Conservation (phyloP, 2,797 vertebrate genomes). For the Helostoma temminkii region DNA sequence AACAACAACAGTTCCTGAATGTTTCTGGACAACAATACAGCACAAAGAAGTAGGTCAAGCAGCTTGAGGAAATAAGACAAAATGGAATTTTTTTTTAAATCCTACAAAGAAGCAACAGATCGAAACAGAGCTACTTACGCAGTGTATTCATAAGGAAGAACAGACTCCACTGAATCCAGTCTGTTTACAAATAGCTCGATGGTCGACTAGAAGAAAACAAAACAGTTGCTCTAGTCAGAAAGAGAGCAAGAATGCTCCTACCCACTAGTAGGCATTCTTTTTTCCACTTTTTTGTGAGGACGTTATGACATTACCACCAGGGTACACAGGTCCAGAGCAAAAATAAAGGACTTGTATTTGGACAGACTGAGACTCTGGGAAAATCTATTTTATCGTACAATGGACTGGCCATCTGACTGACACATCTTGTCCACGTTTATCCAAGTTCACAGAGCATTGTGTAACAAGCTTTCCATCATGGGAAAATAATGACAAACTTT, state of each 20-base stretch:
- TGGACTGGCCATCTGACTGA: too few species aligned
- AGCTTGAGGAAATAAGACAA: neutral
- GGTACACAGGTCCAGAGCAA: neutral
- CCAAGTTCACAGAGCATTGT: too few species aligned
- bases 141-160: constrained; percentile 95
- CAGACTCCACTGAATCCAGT: constrained; percentile 95
- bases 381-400: too few species aligned
- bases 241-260: neutral
- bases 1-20: neutral
- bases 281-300: too few species aligned
- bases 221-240: neutral
- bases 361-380: too few species aligned
- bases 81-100: neutral
- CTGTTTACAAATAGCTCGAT: constrained; percentile 95
- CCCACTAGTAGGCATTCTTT: neutral
- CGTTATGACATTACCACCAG: neutral
- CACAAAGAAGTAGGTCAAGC: neutral
- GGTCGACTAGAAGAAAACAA: constrained; percentile 79
- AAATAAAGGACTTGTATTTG: neutral
- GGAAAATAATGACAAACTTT: too few species aligned
- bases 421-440: too few species aligned
- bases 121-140: constrained; percentile 86
- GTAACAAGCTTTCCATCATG: too few species aligned
- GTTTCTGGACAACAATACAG: neutral
- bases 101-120: neutral